phyloP scores from a whole-genome alignment of 2,888 invertebrate genomes.

The Tachina fera region DNA sequence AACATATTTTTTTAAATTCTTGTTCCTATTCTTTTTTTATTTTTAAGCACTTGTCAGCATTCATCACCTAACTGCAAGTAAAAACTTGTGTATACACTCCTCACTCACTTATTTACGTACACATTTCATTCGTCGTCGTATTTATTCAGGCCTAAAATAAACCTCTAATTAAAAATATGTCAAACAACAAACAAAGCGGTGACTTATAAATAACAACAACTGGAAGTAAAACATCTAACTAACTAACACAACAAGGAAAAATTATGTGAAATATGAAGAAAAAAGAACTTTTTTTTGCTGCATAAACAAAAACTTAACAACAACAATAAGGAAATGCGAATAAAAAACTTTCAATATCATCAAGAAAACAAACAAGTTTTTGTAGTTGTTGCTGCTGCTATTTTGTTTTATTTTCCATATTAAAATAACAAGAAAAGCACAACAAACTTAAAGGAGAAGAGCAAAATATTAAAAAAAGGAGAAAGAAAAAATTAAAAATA shows the following conservation, averaged over 20 bases:
- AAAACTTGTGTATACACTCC: too few species aligned
- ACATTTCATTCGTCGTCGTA: conserved; percentile 12
- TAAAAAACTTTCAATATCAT: conserved; percentile 57
- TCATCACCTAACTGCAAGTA: neutral
- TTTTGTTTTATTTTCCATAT: conserved; percentile 8
- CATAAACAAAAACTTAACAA: conserved; percentile 52
- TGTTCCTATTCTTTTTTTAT: neutral
- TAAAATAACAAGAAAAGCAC: conserved; percentile 51
- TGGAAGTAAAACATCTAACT: conserved; percentile 27
- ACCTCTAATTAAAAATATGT: conserved; percentile 69
- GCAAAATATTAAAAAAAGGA: neutral
- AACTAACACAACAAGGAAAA: conserved; percentile 35
- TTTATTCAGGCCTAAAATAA: conserved; percentile 58
- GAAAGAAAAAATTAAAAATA: neutral
- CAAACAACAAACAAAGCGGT: conserved; percentile 63
- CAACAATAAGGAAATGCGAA: conserved; percentile 3
- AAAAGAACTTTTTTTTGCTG: conserved; percentile 10
- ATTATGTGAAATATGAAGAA: conserved; percentile 6
- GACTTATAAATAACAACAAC: conserved; percentile 52
- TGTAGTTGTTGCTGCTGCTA: conserved; percentile 26
- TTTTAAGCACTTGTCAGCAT: conserved; percentile 30
- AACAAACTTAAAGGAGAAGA: conserved; percentile 25
- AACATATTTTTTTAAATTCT: neutral
- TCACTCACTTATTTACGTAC: neutral
- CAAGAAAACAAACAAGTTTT: conserved; percentile 61